Conservation (phyloP, 2,888 invertebrate species). For the Ecdyonurus torrentis region DNA sequence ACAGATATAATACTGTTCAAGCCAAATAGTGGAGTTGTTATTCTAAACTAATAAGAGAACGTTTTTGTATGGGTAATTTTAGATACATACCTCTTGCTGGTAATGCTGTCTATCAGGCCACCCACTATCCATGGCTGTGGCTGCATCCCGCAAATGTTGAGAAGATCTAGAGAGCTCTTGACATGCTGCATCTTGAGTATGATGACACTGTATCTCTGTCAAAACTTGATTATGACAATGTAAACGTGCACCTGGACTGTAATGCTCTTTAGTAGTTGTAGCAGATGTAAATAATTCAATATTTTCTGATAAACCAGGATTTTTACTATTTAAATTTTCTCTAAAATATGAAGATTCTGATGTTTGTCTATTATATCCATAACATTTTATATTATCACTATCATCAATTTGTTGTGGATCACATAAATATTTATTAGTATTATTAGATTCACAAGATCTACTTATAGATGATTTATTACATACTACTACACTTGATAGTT, state of each 20-base stretch:
- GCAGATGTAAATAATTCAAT: neutral
- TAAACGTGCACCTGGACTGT: neutral
- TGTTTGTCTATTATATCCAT: neutral
- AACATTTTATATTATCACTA: neutral
- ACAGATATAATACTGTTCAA: too few relatives aligned
- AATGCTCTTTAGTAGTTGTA: neutral
- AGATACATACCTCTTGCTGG: neutral
- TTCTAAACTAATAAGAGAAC: too few relatives aligned
- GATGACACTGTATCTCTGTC: neutral
- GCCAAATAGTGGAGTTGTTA: too few relatives aligned
- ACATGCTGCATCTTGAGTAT: neutral
- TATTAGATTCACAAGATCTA: neutral
- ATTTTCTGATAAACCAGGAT: neutral
- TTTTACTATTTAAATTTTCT: neutral
- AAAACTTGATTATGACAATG: neutral
- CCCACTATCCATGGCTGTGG: neutral
- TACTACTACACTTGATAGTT: too few relatives aligned
- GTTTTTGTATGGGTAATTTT: too few relatives aligned
- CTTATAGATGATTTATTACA: neutral
- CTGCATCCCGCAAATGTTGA: neutral
- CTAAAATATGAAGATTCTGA: neutral
- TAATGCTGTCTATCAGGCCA: neutral
- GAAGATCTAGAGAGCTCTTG: neutral
- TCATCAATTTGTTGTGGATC: neutral
- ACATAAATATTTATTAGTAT: neutral